A percentile compares a stretch with the other conserved stretches of the same genome.
phyloP scores from a whole-genome alignment of 2,797 vertebrate species.

The Craterocephalus amniculus region DNA sequence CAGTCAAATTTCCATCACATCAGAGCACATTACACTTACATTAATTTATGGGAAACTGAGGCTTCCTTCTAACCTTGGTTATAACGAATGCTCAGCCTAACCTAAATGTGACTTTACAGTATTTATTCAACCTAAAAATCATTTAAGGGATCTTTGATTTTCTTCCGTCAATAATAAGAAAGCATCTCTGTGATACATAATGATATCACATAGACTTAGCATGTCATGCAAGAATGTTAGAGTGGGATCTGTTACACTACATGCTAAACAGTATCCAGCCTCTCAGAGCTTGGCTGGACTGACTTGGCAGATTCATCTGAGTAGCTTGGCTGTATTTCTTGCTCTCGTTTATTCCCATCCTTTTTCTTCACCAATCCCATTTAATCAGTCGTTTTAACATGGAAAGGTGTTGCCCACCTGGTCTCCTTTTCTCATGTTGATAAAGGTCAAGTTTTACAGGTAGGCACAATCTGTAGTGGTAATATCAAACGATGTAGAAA shows the following conservation, averaged over 20 bases:
- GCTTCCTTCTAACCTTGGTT: neutral
- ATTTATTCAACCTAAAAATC: neutral
- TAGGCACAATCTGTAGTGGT: neutral
- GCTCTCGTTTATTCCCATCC: slow-evolving; percentile 43
- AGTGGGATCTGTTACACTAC: slow-evolving; percentile 51
- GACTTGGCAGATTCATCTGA: slow-evolving; percentile 63
- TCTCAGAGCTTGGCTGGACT: slow-evolving; percentile 67
- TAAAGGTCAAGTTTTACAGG: slow-evolving; percentile 12
- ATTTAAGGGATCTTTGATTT: neutral
- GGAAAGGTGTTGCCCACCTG: slow-evolving; percentile 55
- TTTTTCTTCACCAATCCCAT: slow-evolving; percentile 67
- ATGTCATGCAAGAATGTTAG: slow-evolving; percentile 21
- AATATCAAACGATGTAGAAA: too few relatives aligned
- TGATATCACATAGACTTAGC: slow-evolving; percentile 5
- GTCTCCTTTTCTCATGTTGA: slow-evolving; percentile 20
- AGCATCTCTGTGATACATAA: neutral
- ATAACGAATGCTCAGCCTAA: neutral
- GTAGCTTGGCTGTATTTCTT: slow-evolving; percentile 56
- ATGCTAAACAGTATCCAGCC: slow-evolving; percentile 46
- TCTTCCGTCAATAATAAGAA: neutral
- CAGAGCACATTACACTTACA: neutral
- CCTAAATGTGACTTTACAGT: neutral
- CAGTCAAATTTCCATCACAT: slow-evolving; percentile 5
- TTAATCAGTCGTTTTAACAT: slow-evolving; percentile 58
- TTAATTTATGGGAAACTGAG: neutral